These are phyloP conservation scores for Drosophila erecta DNA, from an alignment of 1,140 invertebrate genomes.

Conservation along the genomic window DNA sequence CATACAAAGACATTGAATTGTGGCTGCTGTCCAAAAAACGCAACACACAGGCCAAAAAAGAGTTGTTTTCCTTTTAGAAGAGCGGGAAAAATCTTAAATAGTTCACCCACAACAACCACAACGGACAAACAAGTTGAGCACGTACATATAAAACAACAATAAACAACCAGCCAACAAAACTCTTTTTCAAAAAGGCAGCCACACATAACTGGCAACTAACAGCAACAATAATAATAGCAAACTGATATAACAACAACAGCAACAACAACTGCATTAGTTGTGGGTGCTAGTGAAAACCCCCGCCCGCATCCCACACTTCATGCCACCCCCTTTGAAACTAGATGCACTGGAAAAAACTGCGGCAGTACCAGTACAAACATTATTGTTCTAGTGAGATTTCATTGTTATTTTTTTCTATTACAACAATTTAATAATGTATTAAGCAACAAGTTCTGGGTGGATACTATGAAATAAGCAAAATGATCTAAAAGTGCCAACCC, in stretches of 20 bases:
- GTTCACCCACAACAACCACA: conserved; percentile 30
- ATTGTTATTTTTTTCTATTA: too few relatives aligned
- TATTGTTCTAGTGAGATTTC: neutral
- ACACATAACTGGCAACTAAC: conserved; percentile 39
- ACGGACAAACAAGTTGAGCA: conserved; percentile 23
- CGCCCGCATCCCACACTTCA: conserved; percentile 3
- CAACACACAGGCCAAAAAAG: conserved; percentile 35
- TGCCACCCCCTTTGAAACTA: neutral
- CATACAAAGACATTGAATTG: conserved; percentile 74
- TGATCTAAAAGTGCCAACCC: too few relatives aligned
- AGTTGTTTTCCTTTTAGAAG: conserved; percentile 50
- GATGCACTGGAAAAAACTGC: neutral
- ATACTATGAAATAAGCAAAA: too few relatives aligned
- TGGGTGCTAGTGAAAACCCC: conserved; percentile 28
- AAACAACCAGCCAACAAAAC: conserved; percentile 37
- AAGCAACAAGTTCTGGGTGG: too few relatives aligned
- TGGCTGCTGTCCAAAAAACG: conserved; percentile 50
- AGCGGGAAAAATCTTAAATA: conserved; percentile 29
- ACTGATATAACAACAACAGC: conserved; percentile 21
- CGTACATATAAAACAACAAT: conserved; percentile 38
- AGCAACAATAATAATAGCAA: conserved; percentile 20
- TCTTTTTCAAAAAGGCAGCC: conserved; percentile 45
- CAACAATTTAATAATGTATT: too few relatives aligned
- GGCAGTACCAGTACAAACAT: neutral
- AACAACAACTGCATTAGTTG: conserved; percentile 38